These are phyloP conservation scores for Pyrgilauda ruficollis DNA, from an alignment of 2,113 vertebrate species.

Conservation along the genomic window DNA sequence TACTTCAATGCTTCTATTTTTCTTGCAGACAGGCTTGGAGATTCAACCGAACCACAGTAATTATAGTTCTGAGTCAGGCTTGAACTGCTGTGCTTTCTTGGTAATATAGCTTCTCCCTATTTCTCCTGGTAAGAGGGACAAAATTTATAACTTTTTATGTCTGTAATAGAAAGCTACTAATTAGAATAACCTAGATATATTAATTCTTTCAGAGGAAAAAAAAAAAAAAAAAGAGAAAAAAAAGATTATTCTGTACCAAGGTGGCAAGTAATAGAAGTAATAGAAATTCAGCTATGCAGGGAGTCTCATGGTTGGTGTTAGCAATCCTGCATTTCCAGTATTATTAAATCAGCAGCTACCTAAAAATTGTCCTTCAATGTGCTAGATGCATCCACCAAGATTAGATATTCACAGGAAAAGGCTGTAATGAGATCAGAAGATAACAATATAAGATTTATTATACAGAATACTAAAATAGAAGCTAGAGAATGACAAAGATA, in stretches of 20 bases:
- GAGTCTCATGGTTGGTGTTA: neutral
- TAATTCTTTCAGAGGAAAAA: neutral
- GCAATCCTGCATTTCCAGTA: neutral
- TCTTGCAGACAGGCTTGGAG: neutral
- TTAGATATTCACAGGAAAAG: neutral
- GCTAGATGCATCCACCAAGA: neutral
- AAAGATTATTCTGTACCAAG: neutral
- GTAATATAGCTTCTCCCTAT: neutral
- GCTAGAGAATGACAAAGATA: neutral
- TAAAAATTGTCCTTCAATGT: neutral
- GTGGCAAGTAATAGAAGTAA: neutral
- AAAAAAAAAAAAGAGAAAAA: neutral
- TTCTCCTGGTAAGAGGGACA: neutral
- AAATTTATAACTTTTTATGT: neutral
- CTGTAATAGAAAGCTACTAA: neutral
- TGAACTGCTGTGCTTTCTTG: neutral
- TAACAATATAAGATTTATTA: neutral
- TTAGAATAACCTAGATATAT: neutral
- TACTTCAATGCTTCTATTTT: neutral
- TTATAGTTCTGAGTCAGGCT: neutral
- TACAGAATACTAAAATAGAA: neutral
- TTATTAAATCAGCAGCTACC: neutral
- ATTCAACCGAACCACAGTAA: neutral
- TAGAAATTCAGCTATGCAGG: neutral
- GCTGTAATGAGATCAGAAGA: neutral